Evolutionary conservation across 2,888 invertebrate genomes (phyloP).

Genomic region (Proisotoma minuta): DNA sequence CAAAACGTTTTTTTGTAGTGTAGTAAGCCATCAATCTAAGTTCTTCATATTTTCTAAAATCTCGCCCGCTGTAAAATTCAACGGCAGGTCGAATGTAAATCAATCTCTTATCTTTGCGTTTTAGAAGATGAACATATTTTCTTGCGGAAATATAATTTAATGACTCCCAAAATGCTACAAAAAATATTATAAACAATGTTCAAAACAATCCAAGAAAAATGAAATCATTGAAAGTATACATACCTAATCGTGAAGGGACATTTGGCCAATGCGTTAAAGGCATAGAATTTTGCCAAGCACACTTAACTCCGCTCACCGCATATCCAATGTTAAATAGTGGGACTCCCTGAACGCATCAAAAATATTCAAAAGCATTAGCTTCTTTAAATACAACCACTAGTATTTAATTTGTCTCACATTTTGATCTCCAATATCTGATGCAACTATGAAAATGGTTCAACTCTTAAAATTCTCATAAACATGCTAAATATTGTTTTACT

Average conservation of each 20-base stretch:
- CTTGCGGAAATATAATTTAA: constrained; percentile 15
- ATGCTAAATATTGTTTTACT: not conserved
- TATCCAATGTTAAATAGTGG: constrained; percentile 31
- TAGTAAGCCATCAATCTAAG: constrained; percentile 20
- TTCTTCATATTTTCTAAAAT: constrained; percentile 26
- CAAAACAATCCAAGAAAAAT: too few species aligned
- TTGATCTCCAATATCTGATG: constrained; percentile 31
- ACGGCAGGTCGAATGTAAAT: constrained; percentile 32
- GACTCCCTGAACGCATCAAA: too few species aligned
- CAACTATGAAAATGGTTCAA: constrained; percentile 15
- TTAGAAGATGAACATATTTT: constrained; percentile 19
- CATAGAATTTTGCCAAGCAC: constrained; percentile 21
- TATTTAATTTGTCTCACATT: too few species aligned
- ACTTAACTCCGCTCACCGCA: constrained; percentile 22
- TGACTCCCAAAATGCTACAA: constrained; percentile 29
- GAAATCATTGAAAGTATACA: too few species aligned
- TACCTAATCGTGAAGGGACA: too few species aligned
- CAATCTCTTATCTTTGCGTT: constrained; percentile 26
- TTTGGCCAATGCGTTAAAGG: constrained; percentile 10
- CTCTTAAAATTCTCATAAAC: too few species aligned
- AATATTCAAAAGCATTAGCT: too few species aligned
- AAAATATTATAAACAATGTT: too few species aligned
- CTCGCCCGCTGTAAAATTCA: constrained; percentile 25
- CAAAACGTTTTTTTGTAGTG: constrained; percentile 5
- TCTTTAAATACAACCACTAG: too few species aligned